Conservation (phyloP, 2,888 invertebrate genomes). For the Stenurella melanura region DNA sequence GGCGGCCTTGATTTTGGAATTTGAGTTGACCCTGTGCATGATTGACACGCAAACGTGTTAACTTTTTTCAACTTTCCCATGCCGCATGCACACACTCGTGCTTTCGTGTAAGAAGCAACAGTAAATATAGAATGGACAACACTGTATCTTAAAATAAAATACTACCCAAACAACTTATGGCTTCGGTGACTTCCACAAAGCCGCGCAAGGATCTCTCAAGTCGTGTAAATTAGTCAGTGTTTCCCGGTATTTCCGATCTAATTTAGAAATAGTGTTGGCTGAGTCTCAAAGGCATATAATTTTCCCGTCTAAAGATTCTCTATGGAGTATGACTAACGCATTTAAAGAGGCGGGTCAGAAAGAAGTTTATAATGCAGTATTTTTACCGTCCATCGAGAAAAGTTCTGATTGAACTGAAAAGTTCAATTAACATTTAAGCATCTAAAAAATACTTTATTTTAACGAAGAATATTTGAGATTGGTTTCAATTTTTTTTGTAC, state of each 20-base stretch:
- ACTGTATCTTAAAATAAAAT: constrained; percentile 16
- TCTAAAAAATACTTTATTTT: too few species aligned
- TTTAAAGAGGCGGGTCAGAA: too few species aligned
- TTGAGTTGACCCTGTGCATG: background rate
- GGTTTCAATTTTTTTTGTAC: too few species aligned
- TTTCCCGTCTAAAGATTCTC: background rate
- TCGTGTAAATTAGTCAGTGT: constrained; percentile 25
- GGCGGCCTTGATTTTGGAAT: constrained; percentile 2
- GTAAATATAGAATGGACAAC: constrained; percentile 14
- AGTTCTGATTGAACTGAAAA: too few species aligned
- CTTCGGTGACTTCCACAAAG: background rate
- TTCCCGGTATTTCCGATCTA: constrained; percentile 24
- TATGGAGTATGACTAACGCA: background rate
- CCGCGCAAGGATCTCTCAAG: constrained; percentile 1
- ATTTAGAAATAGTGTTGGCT: constrained; percentile 5
- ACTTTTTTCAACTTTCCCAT: constrained; percentile 1
- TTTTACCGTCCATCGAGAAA: too few species aligned
- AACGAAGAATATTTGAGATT: too few species aligned
- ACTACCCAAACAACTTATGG: background rate
- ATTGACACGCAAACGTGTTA: constrained; percentile 1
- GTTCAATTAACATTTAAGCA: too few species aligned
- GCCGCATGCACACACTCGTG: background rate
- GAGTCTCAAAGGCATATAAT: background rate
- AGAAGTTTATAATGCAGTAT: too few species aligned
- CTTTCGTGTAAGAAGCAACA: constrained; percentile 6